Percentiles rank a stretch among this genome's conserved stretches.
Evolutionary conservation across 92 coral and sea anemone species (phyloP).

Genomic region (Pocillopora grandis): DNA sequence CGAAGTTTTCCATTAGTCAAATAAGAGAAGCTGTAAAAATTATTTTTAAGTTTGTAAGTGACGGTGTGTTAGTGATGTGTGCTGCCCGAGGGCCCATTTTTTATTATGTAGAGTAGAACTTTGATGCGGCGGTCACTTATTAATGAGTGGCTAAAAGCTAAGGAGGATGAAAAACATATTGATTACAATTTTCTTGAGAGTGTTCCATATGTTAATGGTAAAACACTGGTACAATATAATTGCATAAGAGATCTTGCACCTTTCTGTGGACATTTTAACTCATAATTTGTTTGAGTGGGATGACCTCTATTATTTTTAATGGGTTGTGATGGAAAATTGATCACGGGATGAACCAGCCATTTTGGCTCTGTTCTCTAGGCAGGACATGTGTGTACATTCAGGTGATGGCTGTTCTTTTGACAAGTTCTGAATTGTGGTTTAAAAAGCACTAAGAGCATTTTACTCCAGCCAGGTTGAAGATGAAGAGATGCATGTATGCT

Average conservation of each 20-base stretch:
- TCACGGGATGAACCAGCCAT: neutral
- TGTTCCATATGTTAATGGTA: neutral
- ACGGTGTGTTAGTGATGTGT: neutral
- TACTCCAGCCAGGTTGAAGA: neutral
- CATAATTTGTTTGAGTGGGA: slow-evolving; percentile 13
- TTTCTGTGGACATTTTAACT: neutral
- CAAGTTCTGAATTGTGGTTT: neutral
- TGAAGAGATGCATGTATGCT: neutral
- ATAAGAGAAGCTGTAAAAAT: neutral
- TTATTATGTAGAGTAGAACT: neutral
- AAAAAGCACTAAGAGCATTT: slow-evolving; percentile 17
- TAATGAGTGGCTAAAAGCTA: neutral
- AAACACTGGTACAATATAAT: neutral
- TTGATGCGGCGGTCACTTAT: neutral
- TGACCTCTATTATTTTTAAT: neutral
- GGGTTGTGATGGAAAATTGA: slow-evolving; percentile 15
- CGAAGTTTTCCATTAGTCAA: neutral
- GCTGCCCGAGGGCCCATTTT: neutral
- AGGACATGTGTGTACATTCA: slow-evolving; percentile 2
- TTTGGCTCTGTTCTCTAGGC: neutral
- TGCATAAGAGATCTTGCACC: neutral
- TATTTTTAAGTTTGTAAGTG: neutral
- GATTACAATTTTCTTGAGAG: neutral
- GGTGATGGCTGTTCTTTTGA: neutral
- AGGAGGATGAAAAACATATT: neutral